Evolutionary conservation across 37 sponge, comb jelly and placozoan species (phyloP).

Genomic region (Haliclona indistincta): DNA sequence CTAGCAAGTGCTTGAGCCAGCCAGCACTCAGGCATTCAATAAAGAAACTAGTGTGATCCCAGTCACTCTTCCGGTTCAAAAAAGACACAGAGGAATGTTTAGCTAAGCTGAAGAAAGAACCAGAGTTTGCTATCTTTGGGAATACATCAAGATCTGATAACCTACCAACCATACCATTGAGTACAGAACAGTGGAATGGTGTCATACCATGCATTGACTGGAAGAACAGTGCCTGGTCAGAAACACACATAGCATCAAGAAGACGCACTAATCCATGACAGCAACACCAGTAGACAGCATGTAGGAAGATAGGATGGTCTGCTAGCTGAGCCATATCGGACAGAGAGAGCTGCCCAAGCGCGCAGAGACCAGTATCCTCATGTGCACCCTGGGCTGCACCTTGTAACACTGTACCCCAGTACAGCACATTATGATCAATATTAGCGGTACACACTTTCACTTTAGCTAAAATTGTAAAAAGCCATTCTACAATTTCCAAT

Average conservation of each 20-base stretch:
- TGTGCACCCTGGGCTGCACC: slow-evolving; percentile 18
- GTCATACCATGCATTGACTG: not conserved
- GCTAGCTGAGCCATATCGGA: slow-evolving; percentile 1
- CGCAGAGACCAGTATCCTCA: slow-evolving; percentile 17
- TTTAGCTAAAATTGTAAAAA: not conserved
- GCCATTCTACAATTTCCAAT: not conserved
- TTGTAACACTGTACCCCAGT: slow-evolving; percentile 27
- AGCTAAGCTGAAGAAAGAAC: no score
- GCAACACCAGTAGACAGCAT: slow-evolving; percentile 52
- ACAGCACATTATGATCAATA: not conserved
- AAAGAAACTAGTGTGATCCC: not conserved
- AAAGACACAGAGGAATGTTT: no score
- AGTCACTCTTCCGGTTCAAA: not conserved
- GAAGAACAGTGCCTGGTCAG: slow-evolving; percentile 17
- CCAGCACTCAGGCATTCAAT: not conserved
- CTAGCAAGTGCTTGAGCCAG: not conserved
- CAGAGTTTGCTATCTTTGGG: not conserved
- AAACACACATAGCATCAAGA: slow-evolving; percentile 8
- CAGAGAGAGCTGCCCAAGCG: slow-evolving; percentile 1
- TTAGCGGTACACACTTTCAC: no score
- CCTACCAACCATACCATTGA: slow-evolving; percentile 35
- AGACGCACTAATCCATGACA: slow-evolving; percentile 70
- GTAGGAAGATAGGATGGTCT: not conserved
- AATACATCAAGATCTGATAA: slow-evolving; percentile 2
- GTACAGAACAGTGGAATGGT: slow-evolving; percentile 35